Conservation (phyloP, 1,140 invertebrate species). For the Neodiprion lecontei region DNA sequence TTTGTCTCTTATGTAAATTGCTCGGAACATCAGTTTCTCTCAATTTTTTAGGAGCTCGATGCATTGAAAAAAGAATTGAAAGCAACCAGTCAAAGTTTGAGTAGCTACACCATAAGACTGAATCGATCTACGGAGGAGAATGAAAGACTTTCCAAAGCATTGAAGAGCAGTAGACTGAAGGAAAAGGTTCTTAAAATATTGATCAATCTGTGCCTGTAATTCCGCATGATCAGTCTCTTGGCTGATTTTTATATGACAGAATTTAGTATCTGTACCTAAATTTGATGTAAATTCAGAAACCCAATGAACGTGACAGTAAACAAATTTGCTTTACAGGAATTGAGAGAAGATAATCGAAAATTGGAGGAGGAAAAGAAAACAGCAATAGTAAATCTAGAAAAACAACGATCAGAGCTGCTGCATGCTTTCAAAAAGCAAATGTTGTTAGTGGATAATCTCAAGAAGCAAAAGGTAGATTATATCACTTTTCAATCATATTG, state of each 20-base stretch:
- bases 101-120: slow-evolving; percentile 53
- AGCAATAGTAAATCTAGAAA: slow-evolving; percentile 55
- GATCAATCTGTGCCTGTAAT: not conserved
- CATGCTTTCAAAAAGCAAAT: slow-evolving; percentile 63
- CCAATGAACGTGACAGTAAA: not conserved
- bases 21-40: slow-evolving; percentile 15
- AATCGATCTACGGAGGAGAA: slow-evolving; percentile 59
- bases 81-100: slow-evolving; percentile 45
- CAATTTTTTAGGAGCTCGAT: slow-evolving; percentile 52
- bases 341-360: slow-evolving; percentile 55
- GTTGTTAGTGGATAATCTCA: slow-evolving; percentile 62
- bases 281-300: no score
- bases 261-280: no score
- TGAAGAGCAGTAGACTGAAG: slow-evolving; percentile 57
- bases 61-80: slow-evolving; percentile 59
- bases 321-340: slow-evolving; percentile 48
- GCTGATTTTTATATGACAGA: no score
- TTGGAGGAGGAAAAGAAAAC: slow-evolving; percentile 52
- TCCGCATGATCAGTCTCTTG: not conserved
- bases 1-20: slow-evolving; percentile 9
- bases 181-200: slow-evolving; percentile 54
- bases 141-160: slow-evolving; percentile 52
- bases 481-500: slow-evolving; percentile 21
- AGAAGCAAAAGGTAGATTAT: slow-evolving; percentile 60
- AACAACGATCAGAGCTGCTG: slow-evolving; percentile 58